Evolutionary conservation across 2,113 vertebrate species (phyloP), one percentile per base, ranked within the genome.

Genomic region (Mesitornis unicolor): DNA sequence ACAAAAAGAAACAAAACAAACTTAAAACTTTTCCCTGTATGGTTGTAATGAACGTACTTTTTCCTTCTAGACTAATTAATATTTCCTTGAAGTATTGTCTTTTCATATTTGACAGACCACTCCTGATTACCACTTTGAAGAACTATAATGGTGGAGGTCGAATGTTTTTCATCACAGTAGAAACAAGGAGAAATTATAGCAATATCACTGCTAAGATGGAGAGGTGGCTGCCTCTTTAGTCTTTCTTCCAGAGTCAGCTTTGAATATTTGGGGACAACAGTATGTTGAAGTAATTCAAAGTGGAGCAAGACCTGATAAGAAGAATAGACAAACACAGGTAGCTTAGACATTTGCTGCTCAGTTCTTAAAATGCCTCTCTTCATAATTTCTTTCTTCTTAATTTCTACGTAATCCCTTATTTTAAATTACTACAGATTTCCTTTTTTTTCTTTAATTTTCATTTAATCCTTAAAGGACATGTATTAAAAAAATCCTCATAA

Each of bases 1-100:
- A 16, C 10, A 25, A 42, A 13, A 86, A 35, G n/a, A 63, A 87
- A 50, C 3, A 83, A 69, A 87, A 61, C 5, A 67, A 70, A n/a
- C n/a, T n/a, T n/a, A n/a, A n/a, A n/a, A n/a, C n/a, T n/a, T n/a
- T 43, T 59, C 21, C 8, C 24, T 45, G 4, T 57, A 83, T 82
- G 18, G 3, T 6, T 64, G 4, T 29, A 56, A 47, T 26, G 3
- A 85, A 54, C 8, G 22, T 38, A n/a, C 1, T 11, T 82, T 81
- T 48, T 28, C 1, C 3, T 10, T 9, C 10, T 38, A 4, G 3
- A 42, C 1, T n/a, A 80, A 18, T 28, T 31, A 63, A 19, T 47
- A 38, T 28, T 8, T 43, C 33, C 12, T 50, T 61, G 57, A 61
- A 45, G 6, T 45, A 36, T 26, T 76, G 11, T 40, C 7, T 64